These are phyloP conservation scores for Neodon shergylaensis DNA, from an alignment of 2,113 vertebrate genomes.

Conservation along the genomic window DNA sequence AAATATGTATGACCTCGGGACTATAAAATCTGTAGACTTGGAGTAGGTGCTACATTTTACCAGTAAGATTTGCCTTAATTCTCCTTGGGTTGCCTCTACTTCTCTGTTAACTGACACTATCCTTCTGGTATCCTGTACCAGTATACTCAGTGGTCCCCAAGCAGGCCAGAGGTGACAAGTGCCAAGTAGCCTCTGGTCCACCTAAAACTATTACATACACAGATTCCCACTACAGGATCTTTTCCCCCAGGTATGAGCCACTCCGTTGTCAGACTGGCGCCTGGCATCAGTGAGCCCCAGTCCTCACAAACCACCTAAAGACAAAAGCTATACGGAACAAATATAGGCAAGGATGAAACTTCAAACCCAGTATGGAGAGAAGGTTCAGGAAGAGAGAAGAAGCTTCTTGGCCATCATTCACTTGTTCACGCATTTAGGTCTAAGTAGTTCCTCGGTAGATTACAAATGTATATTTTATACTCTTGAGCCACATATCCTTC, in stretches of 20 bases:
- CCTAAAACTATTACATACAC: background rate
- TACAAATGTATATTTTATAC: background rate
- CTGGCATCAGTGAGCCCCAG: background rate
- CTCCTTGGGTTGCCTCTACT: background rate
- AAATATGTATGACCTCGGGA: background rate
- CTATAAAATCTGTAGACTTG: conserved; percentile 8
- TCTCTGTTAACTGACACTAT: background rate
- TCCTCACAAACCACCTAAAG: background rate
- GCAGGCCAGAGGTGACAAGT: background rate
- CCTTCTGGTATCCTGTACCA: background rate
- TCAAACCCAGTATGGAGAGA: background rate
- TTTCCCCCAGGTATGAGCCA: background rate
- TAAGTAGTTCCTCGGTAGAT: background rate
- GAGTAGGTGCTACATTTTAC: background rate
- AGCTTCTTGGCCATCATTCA: background rate
- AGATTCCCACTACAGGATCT: background rate
- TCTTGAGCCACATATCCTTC: background rate
- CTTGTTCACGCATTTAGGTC: background rate
- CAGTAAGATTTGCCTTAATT: background rate
- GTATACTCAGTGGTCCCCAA: background rate
- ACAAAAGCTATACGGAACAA: background rate
- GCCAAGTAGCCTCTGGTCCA: background rate
- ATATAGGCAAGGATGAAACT: background rate
- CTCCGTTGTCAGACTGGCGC: background rate
- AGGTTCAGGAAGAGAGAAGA: background rate